Evolutionary conservation across 2,888 invertebrate species (phyloP), one percentile per base, ranked within the genome.

Genomic region (Xanthia togata): DNA sequence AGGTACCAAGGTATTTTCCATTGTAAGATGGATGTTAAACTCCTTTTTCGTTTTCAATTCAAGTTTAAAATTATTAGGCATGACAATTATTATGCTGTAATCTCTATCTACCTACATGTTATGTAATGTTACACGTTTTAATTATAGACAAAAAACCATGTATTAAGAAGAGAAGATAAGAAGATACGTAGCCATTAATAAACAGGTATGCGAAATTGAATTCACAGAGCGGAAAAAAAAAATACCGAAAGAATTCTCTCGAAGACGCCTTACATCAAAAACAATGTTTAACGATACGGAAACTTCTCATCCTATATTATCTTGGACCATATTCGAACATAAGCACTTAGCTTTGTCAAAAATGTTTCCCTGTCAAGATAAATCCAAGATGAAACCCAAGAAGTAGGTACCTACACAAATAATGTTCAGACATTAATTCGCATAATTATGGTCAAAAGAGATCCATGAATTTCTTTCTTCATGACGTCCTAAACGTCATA

Each of bases 311-410:
- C 38, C 1, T 1, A 41, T 47, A 31, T 23, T 35, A 83, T 62
- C 67, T 74, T 60, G 41, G 23, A 59, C 12, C 17, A 47, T 76
- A 55, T 68, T 53, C 14, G 60, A 55, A 41, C 3, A n/a, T 47
- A 5, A 63, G 35, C 26, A 79, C 50, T 50, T 57, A 67, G 50
- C 14, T 53, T 50, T 68, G 70, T 55, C 57, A 69, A 64, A 72
- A 55, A 78, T 50, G 74, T 67, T 84, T 71, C 75, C 77, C 70
- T 50, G 35, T 79, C 20, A 2, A 70, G 38, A 84, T 57, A 60
- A 50, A 83, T 71, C n/a, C n/a, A n/a, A n/a, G n/a, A n/a, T n/a
- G n/a, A n/a, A 38, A 47, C 50, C 14, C 70, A 67, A 83, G 79
- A 38, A 57, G 57, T n/a, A n/a, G n/a, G n/a, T 57, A n/a, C 5